Evolutionary conservation across 2,888 invertebrate genomes (phyloP).

Genomic region (Drosophila mayaguana): DNA sequence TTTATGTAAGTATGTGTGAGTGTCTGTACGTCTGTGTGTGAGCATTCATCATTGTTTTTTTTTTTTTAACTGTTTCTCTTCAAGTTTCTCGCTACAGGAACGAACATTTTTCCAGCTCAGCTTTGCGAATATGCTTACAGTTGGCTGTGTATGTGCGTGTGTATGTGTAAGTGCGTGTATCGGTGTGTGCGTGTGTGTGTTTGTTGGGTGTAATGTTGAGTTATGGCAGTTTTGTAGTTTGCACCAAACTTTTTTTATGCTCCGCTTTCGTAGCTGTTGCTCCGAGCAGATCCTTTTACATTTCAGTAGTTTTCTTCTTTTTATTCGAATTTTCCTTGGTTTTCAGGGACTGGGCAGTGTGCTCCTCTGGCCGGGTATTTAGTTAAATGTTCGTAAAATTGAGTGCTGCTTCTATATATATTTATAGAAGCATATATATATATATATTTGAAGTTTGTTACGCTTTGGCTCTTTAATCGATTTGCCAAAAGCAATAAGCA

Average conservation of each 20-base stretch:
- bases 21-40: conserved; percentile 24
- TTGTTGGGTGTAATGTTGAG: conserved; percentile 72
- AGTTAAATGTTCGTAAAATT: conserved; percentile 78
- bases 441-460: conserved; percentile 32
- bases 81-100: conserved; percentile 57
- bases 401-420: conserved; percentile 58
- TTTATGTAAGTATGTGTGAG: conserved; percentile 58
- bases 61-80: conserved; percentile 24
- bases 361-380: conserved; percentile 56
- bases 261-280: conserved; percentile 55
- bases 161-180: conserved; percentile 27
- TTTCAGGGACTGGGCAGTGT: not conserved
- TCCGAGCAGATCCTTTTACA: conserved; percentile 21
- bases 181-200: conserved; percentile 36
- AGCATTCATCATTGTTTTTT: conserved; percentile 46
- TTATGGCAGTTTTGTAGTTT: conserved; percentile 80
- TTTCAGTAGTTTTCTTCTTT: conserved; percentile 11
- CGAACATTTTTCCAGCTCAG: conserved; percentile 61
- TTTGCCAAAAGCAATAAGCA: conserved; percentile 66
- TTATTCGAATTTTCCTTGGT: conserved; percentile 4
- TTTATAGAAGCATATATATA: conserved; percentile 19
- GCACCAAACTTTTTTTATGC: conserved; percentile 66
- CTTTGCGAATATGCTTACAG: conserved; percentile 60
- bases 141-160: conserved; percentile 1
- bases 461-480: conserved; percentile 63